Evolutionary conservation across 2,888 invertebrate genomes (phyloP), one percentile per base, ranked within the genome.

Genomic region (Pyrrhosoma nymphula): DNA sequence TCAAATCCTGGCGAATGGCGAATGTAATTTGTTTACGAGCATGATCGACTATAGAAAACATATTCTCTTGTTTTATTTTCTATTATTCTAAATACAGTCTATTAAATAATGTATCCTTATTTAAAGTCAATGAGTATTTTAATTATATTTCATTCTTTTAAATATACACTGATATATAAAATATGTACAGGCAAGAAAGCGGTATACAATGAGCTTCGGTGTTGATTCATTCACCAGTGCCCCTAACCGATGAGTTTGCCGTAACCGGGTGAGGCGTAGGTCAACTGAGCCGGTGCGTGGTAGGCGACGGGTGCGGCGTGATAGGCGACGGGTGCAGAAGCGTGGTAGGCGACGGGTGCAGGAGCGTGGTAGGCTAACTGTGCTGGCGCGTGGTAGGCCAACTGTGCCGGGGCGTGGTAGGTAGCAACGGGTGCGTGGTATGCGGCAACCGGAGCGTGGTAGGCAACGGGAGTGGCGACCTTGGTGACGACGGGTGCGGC

Each of bases 331-430:
- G 95, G 88, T n/a, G 88, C 14, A 26, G 88, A 56, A 10, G 88
- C 95, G 95, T 90, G 91, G 90, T 90, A 60, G 90, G 95, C 95
- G 47, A 95, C 95, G 35, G 88, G 95, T 35, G 95, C 95, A 23
- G 95, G 56, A 20, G 95, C 93, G n/a, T n/a, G n/a, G n/a, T n/a
- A n/a, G 69, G 95, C 95, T n/a, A 95, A 95, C 20, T 95, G 63
- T 60, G 95, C 95, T 63, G 95, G 91, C 95, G n/a, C n/a, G 95
- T 88, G 56, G 56, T 95, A 90, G 56, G 95, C 95, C 55, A 95
- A 35, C 56, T 96, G 96, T 89, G 96, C 96, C 39, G 96, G 96
- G 0, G 95, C 95, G 26, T 96, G 96, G 0, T 96, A 26, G 63
- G 39, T 20, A 60, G 35, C 35, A 23, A 91, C 91, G 35, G 91